Base-by-base conservation (phyloP, 37 sponge, comb jelly and placozoan species). In the Beroe ovata region DNA sequence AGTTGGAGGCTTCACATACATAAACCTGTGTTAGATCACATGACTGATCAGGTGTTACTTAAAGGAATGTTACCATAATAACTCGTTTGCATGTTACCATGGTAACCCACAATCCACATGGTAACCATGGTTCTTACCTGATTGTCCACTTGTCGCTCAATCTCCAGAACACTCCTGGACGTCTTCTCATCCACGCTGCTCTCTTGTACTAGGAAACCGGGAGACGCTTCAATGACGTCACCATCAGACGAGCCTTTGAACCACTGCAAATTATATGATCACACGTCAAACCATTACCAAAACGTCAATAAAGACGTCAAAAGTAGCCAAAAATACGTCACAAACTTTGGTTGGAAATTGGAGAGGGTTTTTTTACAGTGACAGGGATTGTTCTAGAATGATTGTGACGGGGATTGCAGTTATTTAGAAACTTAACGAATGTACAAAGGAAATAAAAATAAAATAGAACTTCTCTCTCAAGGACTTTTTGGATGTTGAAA, bases 1-100 rank as follows among this genome's bases (percentile, higher is more conserved):
- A 77, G 22, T 40, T 77, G 47, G 84, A 42, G 25, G 84, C 42
- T 77, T 77, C 84, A 42, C 84, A 77, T 20, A 77, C 84, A 54
- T 77, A 77, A 25, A 42, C 54, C 84, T 77, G 54, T 11, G 54
- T 16, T 47, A 47, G n/a, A n/a, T n/a, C n/a, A n/a, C n/a, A n/a
- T n/a, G n/a, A n/a, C n/a, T n/a, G n/a, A n/a, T n/a, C n/a, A n/a
- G n/a, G n/a, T n/a, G n/a, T n/a, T n/a, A n/a, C n/a, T n/a, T n/a
- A n/a, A n/a, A n/a, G n/a, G n/a, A n/a, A n/a, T n/a, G n/a, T n/a
- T n/a, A n/a, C n/a, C n/a, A n/a, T n/a, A n/a, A n/a, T n/a, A n/a
- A n/a, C n/a, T n/a, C n/a, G n/a, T n/a, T n/a, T n/a, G n/a, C n/a
- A n/a, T n/a, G n/a, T n/a, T n/a, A n/a, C n/a, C n/a, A n/a, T n/a